phyloP scores from a whole-genome alignment of 2,888 invertebrate genomes.

The Cheilosia vernalis region DNA sequence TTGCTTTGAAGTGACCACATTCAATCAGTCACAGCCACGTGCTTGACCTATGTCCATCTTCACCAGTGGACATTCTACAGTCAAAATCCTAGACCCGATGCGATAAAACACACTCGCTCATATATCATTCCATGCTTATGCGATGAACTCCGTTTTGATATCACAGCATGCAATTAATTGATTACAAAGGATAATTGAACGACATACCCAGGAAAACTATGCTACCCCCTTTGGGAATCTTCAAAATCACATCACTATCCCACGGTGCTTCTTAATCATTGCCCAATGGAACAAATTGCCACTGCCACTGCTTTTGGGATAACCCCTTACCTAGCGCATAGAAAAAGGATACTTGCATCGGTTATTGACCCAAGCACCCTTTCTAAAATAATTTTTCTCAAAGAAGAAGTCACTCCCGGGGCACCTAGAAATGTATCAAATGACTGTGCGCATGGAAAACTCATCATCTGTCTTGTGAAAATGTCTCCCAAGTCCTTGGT shows the following conservation, averaged over 20 bases:
- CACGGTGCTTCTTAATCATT: conserved; percentile 69
- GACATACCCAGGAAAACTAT: conserved; percentile 22
- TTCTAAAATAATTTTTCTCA: not conserved
- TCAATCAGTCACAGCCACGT: conserved; percentile 59
- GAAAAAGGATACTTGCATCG: conserved; percentile 55
- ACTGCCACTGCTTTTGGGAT: conserved; percentile 15
- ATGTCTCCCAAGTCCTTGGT: conserved; percentile 43
- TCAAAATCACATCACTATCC: conserved; percentile 60
- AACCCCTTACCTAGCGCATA: conserved; percentile 46
- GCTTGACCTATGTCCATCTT: conserved; percentile 65
- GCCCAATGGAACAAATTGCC: conserved; percentile 67
- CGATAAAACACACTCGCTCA: not conserved
- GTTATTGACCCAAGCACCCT: conserved; percentile 62
- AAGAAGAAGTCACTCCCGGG: conserved; percentile 48
- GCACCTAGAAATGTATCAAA: conserved; percentile 67
- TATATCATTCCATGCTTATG: conserved; percentile 27
- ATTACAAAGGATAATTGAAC: conserved; percentile 77
- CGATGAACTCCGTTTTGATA: conserved; percentile 39
- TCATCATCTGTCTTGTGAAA: conserved; percentile 59
- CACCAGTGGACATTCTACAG: conserved; percentile 14
- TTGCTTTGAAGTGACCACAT: conserved; percentile 27
- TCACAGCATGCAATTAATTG: conserved; percentile 82
- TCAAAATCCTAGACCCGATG: not conserved
- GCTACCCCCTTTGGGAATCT: conserved; percentile 50
- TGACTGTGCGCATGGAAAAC: conserved; percentile 56